Evolutionary conservation across 2,113 vertebrate species (phyloP).

Genomic region (Lucifuga dentata): DNA sequence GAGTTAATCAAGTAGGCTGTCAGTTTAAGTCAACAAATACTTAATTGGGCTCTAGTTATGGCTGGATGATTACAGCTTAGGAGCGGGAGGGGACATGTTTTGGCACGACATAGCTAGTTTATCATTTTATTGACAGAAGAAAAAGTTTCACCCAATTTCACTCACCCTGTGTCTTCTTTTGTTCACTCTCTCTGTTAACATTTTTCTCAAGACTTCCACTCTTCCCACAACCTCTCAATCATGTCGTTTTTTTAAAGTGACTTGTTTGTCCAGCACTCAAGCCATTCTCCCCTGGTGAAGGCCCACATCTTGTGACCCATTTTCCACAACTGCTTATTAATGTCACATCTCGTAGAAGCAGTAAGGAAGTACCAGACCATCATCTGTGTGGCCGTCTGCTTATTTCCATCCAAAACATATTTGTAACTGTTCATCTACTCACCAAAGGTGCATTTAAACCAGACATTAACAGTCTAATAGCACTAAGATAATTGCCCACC

Average conservation of each 20-base stretch:
- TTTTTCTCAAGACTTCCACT: conserved; percentile 34
- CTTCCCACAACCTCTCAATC: conserved; percentile 12
- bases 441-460: conserved; percentile 46
- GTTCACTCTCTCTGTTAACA: neutral
- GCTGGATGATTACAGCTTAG: too few species aligned
- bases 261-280: conserved; percentile 51
- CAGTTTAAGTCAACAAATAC: neutral
- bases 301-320: conserved; percentile 29
- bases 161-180: conserved; percentile 10
- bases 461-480: conserved; percentile 66
- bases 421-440: conserved; percentile 54
- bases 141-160: conserved; percentile 6
- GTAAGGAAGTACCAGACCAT: conserved; percentile 51
- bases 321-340: conserved; percentile 13
- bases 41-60: neutral
- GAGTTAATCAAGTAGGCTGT: neutral
- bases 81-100: too few species aligned
- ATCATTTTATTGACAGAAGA: neutral
- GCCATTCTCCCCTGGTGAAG: conserved; percentile 15
- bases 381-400: conserved; percentile 30
- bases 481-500: conserved; percentile 52
- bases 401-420: conserved; percentile 46
- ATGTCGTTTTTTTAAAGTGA: conserved; percentile 45
- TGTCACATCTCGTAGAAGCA: conserved; percentile 44
- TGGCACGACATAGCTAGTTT: too few species aligned